A percentile compares a stretch with the other conserved stretches of the same genome.
These are phyloP conservation scores for Anarhynchus alexandrinus DNA, from an alignment of 2,113 vertebrate genomes.

Conservation along the genomic window DNA sequence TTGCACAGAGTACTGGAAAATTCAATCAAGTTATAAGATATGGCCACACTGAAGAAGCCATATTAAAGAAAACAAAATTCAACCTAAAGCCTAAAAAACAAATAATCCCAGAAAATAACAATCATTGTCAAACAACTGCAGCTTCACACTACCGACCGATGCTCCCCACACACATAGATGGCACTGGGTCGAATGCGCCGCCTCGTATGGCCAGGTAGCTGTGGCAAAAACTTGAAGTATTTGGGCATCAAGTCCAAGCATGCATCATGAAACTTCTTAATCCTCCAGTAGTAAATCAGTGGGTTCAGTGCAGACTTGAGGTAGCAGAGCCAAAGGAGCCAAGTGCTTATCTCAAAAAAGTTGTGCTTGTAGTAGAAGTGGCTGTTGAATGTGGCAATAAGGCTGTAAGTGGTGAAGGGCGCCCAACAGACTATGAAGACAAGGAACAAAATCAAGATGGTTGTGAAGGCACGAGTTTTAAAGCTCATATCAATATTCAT, in stretches of 20 bases:
- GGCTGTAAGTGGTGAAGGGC: slow-evolving; percentile 92
- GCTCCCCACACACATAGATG: slow-evolving; percentile 93
- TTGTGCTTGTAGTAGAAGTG: slow-evolving; percentile 88
- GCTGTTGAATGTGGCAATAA: slow-evolving; percentile 90
- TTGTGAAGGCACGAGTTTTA: slow-evolving; percentile 99
- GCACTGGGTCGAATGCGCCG: slow-evolving; percentile 92
- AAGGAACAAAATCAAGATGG: slow-evolving; percentile 96
- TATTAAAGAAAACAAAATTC: slow-evolving; percentile 23
- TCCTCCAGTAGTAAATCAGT: slow-evolving; percentile 98
- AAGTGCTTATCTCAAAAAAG: slow-evolving; percentile 97
- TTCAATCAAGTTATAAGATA: slow-evolving; percentile 20
- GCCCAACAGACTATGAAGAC: slow-evolving; percentile 95
- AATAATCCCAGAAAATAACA: not conserved
- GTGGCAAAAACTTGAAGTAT: slow-evolving; percentile 93
- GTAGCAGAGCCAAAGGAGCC: slow-evolving; percentile 98
- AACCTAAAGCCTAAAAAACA: slow-evolving; percentile 12
- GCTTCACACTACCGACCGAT: slow-evolving; percentile 86
- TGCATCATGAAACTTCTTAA: slow-evolving; percentile 97
- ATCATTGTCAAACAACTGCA: not conserved
- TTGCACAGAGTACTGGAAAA: slow-evolving; percentile 39
- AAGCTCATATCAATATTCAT: slow-evolving; percentile 99
- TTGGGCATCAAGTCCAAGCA: slow-evolving; percentile 95
- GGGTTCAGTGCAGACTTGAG: slow-evolving; percentile 99
- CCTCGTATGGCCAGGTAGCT: slow-evolving; percentile 86
- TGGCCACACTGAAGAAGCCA: slow-evolving; percentile 39